phyloP scores from a whole-genome alignment of 2,113 vertebrate species.

The Thunnus thynnus region DNA sequence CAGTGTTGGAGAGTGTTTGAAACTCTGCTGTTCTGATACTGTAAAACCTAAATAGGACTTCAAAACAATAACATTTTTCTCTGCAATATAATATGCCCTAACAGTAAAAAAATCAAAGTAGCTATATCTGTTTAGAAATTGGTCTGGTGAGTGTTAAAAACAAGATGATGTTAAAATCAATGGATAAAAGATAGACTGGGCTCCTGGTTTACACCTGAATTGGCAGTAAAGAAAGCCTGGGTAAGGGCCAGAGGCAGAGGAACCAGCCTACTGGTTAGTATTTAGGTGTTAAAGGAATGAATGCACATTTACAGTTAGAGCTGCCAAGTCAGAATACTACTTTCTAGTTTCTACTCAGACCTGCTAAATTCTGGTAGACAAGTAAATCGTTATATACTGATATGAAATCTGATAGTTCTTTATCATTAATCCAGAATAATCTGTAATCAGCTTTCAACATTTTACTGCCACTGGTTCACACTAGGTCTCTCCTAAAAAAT shows the following conservation, averaged over 20 bases:
- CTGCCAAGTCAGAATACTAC: conserved; percentile 14
- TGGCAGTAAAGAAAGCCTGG: conserved; percentile 19
- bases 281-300: conserved; percentile 31
- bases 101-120: conserved; percentile 5
- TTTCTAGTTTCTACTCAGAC: not conserved
- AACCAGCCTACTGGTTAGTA: conserved; percentile 17
- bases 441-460: conserved; percentile 6
- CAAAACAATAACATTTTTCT: not conserved
- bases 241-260: conserved; percentile 5
- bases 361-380: not conserved
- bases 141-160: conserved; percentile 19
- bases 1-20: conserved; percentile 24
- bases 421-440: not conserved
- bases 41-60: conserved; percentile 12
- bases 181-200: conserved; percentile 23
- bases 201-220: conserved; percentile 15
- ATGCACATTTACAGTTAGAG: conserved; percentile 24
- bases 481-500: not conserved
- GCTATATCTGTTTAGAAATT: conserved; percentile 2
- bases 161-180: conserved; percentile 32
- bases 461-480: not conserved
- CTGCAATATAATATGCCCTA: not conserved
- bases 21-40: conserved; percentile 2
- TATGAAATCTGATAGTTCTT: conserved; percentile 12
- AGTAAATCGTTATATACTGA: not conserved